Evolutionary conservation across 2,113 vertebrate genomes (phyloP).

Genomic region (Tupaia tana): DNA sequence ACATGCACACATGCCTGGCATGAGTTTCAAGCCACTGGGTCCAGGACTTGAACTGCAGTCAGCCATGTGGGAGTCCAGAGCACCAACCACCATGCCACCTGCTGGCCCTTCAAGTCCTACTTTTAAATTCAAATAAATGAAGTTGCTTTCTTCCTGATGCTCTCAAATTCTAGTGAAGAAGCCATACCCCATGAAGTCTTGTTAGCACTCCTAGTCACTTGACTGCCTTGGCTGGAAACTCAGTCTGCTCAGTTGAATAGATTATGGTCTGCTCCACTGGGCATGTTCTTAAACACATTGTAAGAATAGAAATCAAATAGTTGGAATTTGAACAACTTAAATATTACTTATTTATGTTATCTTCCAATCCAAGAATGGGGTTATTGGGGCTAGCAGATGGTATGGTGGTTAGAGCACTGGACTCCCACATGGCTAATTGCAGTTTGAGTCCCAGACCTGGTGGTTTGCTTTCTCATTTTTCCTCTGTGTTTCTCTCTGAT

Average conservation of each 20-base stretch:
- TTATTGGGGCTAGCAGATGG: too few species aligned
- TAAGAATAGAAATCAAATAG: neutral
- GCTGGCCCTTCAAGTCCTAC: neutral
- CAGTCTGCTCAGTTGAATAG: neutral
- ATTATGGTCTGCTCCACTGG: rapidly evolving
- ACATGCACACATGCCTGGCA: too few species aligned
- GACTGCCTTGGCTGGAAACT: neutral
- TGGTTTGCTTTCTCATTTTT: too few species aligned
- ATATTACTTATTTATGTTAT: neutral
- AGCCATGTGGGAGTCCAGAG: too few species aligned
- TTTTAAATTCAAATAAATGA: neutral
- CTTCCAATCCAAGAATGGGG: neutral
- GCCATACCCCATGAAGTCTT: neutral
- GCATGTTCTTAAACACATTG: neutral
- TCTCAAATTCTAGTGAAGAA: neutral
- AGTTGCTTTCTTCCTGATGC: neutral
- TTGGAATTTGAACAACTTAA: neutral
- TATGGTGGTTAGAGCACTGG: too few species aligned
- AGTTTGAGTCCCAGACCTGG: too few species aligned
- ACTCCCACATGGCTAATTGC: too few species aligned
- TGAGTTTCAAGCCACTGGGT: too few species aligned
- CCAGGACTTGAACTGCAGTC: too few species aligned
- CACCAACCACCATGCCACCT: too few species aligned
- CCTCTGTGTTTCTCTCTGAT: too few species aligned
- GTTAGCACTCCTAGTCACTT: neutral